Percentiles rank a stretch among this genome's conserved stretches.
phyloP scores from a whole-genome alignment of 2,888 invertebrate genomes.

The Griposia aprilina region DNA sequence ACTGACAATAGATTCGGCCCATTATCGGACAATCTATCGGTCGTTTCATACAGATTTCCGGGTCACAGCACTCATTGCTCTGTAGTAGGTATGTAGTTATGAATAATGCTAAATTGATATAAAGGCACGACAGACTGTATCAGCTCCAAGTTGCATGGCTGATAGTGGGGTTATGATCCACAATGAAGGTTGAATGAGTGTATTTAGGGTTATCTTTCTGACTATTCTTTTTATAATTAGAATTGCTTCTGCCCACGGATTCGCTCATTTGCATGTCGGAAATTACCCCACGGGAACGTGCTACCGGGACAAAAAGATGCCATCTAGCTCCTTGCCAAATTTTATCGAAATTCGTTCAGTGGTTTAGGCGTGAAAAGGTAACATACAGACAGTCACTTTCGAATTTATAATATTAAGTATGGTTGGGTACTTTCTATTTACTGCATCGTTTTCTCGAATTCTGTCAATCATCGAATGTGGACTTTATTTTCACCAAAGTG shows the following conservation, averaged over 20 bases:
- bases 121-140: background rate
- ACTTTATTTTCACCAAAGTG: background rate
- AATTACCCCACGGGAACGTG: no score
- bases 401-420: no score
- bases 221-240: background rate
- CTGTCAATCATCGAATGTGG: background rate
- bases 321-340: no score
- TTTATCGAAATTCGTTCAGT: no score
- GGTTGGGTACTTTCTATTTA: background rate
- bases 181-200: background rate
- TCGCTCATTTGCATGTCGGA: no score
- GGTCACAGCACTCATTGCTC: constrained; percentile 25
- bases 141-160: background rate
- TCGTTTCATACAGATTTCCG: constrained; percentile 48
- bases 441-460: background rate
- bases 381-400: no score
- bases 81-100: background rate
- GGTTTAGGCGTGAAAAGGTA: no score
- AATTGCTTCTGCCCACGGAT: no score
- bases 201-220: background rate
- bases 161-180: background rate
- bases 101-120: constrained; percentile 7
- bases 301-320: no score
- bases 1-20: constrained; percentile 54
- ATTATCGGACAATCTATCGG: constrained; percentile 34